These are phyloP conservation scores for Euproctis similis DNA, from an alignment of 2,888 invertebrate species.

Conservation along the genomic window DNA sequence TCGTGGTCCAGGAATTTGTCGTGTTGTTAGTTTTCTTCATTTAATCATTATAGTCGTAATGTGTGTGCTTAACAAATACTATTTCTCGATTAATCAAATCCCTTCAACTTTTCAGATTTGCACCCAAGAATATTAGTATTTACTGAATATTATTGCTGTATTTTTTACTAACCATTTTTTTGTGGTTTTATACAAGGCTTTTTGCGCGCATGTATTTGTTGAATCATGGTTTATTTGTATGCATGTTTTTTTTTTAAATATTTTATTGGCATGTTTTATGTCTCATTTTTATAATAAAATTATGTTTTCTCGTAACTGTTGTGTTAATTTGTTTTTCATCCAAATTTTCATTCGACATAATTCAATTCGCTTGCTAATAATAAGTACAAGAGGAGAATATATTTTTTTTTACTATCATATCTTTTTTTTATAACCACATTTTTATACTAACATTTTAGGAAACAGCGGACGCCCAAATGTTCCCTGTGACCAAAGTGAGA, in stretches of 20 bases:
- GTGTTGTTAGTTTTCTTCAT: no score
- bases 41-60: no score
- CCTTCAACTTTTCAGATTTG: conserved; percentile 61
- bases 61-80: conserved; percentile 11
- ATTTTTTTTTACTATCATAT: conserved; percentile 1
- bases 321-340: background rate
- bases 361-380: no score
- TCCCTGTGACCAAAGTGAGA: conserved; percentile 62
- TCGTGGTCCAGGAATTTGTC: no score
- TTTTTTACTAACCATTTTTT: conserved; percentile 15
- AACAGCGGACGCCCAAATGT: conserved; percentile 57
- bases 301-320: conserved; percentile 1
- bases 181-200: conserved; percentile 5
- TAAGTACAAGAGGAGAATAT: no score
- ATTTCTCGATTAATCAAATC: conserved; percentile 5
- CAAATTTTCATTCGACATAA: background rate
- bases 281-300: conserved; percentile 17
- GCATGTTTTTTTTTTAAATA: conserved; percentile 24
- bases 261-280: conserved; percentile 14
- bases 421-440: conserved; percentile 16
- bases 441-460: conserved; percentile 65
- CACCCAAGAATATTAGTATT: conserved; percentile 71
- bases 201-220: conserved; percentile 1
- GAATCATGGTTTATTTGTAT: conserved; percentile 10
- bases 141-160: conserved; percentile 35